Base-by-base conservation (phyloP, 2,888 invertebrate species). In the Caenorhabditis sp. region DNA sequence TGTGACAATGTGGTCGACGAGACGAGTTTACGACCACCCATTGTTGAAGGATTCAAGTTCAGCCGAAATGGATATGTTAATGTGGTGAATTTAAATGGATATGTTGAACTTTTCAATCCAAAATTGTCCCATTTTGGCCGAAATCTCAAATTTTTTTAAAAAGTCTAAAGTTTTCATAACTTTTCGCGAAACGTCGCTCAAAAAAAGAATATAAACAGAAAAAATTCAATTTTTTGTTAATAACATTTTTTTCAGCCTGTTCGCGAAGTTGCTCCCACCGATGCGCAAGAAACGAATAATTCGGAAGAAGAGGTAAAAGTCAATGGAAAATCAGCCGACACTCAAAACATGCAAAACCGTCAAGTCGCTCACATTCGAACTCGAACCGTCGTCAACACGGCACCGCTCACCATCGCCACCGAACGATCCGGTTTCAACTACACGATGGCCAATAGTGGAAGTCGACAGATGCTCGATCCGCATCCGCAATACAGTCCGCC, bases 21-120 rank as follows among this genome's bases (percentile, higher is more conserved):
- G 21, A 26, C 49, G 17, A 62, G 53, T 21, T 31, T 54, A 55
- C n/a, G 54, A 14, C 69, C 76, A 17, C 81, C 81, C 17, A 50
- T 51, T 50, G 74, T 81, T n/a, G 66, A 71, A 10, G 82, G 79
- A 62, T 82, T 82, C 73, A 54, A 68, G 8, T 76, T 82, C 66
- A 69, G 66, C 10, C 55, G 77, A 1, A 70, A 72, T 24, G 55
- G 72, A 8, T 60, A 61, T 54, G 60, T 63, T 8, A 26, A 10
- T 26, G 17, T 36, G 58, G 21, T 23, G 14, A 57, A 17, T 57
- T 26, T n/a, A n/a, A n/a, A n/a, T n/a, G n/a, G n/a, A n/a, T n/a
- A n/a, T n/a, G n/a, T n/a, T n/a, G n/a, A n/a, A n/a, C n/a, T n/a
- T n/a, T n/a, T n/a, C n/a, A n/a, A n/a, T n/a, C n/a, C n/a, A n/a